Base-by-base conservation (phyloP, 2,797 vertebrate genomes). In the Dallia pectoralis region DNA sequence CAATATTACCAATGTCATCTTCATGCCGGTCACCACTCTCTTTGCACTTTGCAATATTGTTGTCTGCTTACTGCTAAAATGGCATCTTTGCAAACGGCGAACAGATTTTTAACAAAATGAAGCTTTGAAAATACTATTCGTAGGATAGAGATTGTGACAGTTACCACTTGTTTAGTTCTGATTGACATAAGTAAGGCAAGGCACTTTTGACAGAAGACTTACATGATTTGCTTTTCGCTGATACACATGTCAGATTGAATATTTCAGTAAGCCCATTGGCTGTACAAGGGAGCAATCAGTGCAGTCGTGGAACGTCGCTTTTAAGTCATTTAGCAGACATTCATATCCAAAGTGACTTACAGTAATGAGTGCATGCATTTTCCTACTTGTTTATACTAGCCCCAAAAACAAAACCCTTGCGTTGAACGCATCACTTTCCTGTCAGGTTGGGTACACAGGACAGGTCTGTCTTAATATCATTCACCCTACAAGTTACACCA, bases 1-100 rank as follows among this genome's bases (percentile, higher is more conserved):
- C 33, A 81, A 81, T 72, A 81, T 65, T 18, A 69, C 81, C 25
- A 73, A 81, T 80, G 76, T 33, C 79, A 78, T 25, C 15, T 61
- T 76, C 77, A 53, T 68, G 69, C 64, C 36, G 29, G 29, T 74
- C 25, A 22, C 48, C n/a, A 29, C 65, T 81, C 79, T 74, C 65
- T 9, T 64, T 84, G 63, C 74, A 77, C 40, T 74, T 67, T 71
- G 67, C 40, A 29, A 48, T 72, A 12, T 9, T 69, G 18, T n/a
- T 51, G 30, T 51, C 44, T 76, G 69, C 33, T 73, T 29, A 47
- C 56, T 36, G 12, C 53, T 69, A 33, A 76, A 69, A 65, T 27
- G 32, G 61, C 19, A 48, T 29, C 59, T 69, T 79, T 62, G 69
- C 29, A 65, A 75, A 70, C 66, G 40, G 36, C 68, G 71, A 14